Conservation (phyloP, 2,888 invertebrate genomes). For the Cerastoderma edule region DNA sequence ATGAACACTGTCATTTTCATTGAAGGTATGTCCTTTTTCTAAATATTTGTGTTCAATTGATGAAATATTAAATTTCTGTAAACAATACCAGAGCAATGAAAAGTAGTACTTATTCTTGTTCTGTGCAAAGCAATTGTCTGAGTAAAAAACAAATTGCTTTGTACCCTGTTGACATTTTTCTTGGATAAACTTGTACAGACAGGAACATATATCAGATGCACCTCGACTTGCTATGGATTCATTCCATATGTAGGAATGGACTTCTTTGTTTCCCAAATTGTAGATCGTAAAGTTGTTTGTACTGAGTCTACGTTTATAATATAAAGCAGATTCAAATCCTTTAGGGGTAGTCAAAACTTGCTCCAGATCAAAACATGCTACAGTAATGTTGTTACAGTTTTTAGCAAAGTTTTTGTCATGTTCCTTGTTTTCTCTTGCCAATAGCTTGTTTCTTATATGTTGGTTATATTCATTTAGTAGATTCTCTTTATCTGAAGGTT, state of each 20-base stretch:
- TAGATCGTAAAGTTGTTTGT: background rate
- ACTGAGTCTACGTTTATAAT: background rate
- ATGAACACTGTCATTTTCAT: too few species aligned
- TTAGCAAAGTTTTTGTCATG: constrained; percentile 29
- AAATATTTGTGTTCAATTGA: background rate
- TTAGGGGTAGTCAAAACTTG: constrained; percentile 37
- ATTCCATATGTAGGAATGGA: too few species aligned
- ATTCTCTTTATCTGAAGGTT: background rate
- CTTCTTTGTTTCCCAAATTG: too few species aligned
- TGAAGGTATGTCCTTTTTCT: background rate
- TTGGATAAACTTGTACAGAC: too few species aligned
- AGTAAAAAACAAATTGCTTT: too few species aligned
- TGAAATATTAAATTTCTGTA: background rate
- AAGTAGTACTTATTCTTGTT: too few species aligned
- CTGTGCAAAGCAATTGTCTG: too few species aligned
- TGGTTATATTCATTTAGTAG: constrained; percentile 20
- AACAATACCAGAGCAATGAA: too few species aligned
- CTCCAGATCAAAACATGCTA: constrained; percentile 40
- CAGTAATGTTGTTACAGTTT: constrained; percentile 8
- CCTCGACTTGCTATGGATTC: too few species aligned
- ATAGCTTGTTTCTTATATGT: constrained; percentile 31
- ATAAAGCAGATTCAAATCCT: constrained; percentile 31
- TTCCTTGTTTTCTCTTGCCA: constrained; percentile 29
- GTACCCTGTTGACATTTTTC: too few species aligned
- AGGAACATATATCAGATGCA: too few species aligned